Conservation (phyloP, 2,888 invertebrate genomes). For the Melitaea athalia region DNA sequence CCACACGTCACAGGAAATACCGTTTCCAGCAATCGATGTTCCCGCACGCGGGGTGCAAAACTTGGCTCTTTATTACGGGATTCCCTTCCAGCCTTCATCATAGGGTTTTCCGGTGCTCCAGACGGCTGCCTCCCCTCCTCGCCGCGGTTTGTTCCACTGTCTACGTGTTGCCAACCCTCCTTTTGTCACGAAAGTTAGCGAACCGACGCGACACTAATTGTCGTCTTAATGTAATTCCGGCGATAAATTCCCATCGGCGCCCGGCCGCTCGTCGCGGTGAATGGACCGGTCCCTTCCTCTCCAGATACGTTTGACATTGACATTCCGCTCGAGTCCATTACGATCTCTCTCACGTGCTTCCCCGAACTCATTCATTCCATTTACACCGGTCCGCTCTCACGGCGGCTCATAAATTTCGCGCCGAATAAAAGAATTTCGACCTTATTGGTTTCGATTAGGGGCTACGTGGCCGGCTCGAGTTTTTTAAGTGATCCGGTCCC, state of each 20-base stretch:
- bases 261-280: conserved; percentile 44
- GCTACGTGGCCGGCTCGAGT: conserved; percentile 33
- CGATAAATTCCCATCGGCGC: conserved; percentile 37
- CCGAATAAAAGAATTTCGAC: conserved; percentile 49
- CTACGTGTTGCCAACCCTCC: conserved; percentile 46
- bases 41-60: conserved; percentile 55
- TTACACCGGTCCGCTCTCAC: conserved; percentile 48
- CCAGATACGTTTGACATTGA: conserved; percentile 66
- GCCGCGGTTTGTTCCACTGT: conserved; percentile 57
- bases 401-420: conserved; percentile 38
- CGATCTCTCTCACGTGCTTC: conserved; percentile 67
- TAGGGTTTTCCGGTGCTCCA: conserved; percentile 69
- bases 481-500: conserved; percentile 47
- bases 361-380: conserved; percentile 74
- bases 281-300: conserved; percentile 57
- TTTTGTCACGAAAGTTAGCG: conserved; percentile 10
- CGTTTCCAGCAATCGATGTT: conserved; percentile 56
- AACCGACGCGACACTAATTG: conserved; percentile 2
- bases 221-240: conserved; percentile 39
- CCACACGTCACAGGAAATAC: conserved; percentile 65
- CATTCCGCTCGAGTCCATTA: conserved; percentile 71
- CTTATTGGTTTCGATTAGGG: conserved; percentile 44
- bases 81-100: conserved; percentile 70
- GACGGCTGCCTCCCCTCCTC: conserved; percentile 53
- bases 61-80: conserved; percentile 54